These are phyloP conservation scores for Solenopsis invicta DNA, from an alignment of 1,140 invertebrate genomes.

Conservation along the genomic window DNA sequence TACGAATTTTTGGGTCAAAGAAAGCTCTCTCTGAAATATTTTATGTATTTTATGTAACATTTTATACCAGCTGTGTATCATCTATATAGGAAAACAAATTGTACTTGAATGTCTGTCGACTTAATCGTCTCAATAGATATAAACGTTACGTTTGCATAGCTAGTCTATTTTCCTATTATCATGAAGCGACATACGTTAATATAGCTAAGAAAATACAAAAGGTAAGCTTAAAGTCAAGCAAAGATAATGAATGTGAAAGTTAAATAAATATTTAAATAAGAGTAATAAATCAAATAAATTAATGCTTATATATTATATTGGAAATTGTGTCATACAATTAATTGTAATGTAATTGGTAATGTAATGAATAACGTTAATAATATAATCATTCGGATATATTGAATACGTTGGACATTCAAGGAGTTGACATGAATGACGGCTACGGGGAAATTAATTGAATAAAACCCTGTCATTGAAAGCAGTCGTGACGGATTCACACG, in stretches of 20 bases:
- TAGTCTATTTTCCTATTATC: too few species aligned
- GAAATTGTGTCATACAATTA: not conserved
- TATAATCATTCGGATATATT: constrained; percentile 2
- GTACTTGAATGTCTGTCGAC: not conserved
- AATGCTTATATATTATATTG: not conserved
- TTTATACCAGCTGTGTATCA: not conserved
- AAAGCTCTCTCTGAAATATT: not conserved
- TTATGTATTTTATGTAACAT: not conserved
- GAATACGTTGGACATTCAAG: not conserved
- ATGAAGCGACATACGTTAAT: too few species aligned
- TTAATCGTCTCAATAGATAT: not conserved
- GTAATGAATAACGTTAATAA: not conserved
- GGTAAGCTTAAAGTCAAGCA: not conserved
- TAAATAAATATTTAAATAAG: too few species aligned
- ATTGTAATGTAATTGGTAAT: not conserved
- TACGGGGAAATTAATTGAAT: not conserved
- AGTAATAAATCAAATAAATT: not conserved
- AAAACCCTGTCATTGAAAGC: not conserved
- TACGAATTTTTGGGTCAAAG: not conserved
- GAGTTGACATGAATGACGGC: not conserved
- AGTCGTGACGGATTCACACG: not conserved
- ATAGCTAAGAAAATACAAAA: too few species aligned
- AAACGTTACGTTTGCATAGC: too few species aligned
- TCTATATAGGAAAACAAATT: not conserved
- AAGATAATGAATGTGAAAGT: not conserved